These are phyloP conservation scores for Stichodactyla helianthus DNA, from an alignment of 64 coral and sea anemone species.

Conservation along the genomic window DNA sequence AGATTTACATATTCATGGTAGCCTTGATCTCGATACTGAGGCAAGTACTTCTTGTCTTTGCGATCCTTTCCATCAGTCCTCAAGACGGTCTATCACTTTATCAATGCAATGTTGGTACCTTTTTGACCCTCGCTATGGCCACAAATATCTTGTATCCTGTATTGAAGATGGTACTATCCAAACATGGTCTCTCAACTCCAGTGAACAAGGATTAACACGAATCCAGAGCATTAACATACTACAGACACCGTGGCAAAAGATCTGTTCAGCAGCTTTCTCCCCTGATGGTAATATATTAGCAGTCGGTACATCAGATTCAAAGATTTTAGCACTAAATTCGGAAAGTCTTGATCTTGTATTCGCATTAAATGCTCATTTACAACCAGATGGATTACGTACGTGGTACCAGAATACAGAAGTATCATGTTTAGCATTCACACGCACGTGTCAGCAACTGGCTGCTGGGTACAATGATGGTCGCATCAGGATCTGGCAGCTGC, in stretches of 20 bases:
- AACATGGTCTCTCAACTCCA: constrained; percentile 65
- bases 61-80: constrained; percentile 56
- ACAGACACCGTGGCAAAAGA: constrained; percentile 91
- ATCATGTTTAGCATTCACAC: constrained; percentile 84
- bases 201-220: constrained; percentile 69
- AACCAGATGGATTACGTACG: constrained; percentile 81
- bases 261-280: constrained; percentile 74
- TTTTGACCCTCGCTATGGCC: constrained; percentile 86
- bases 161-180: constrained; percentile 85
- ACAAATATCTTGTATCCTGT: constrained; percentile 86
- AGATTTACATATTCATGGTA: constrained; percentile 78
- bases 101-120: constrained; percentile 86
- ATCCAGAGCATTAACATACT: constrained; percentile 67
- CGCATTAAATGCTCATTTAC: constrained; percentile 75
- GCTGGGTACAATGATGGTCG: constrained; percentile 91
- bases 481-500: constrained; percentile 77
- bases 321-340: constrained; percentile 75
- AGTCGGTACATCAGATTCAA: constrained; percentile 86
- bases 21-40: constrained; percentile 59
- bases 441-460: constrained; percentile 86
- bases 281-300: constrained; percentile 81
- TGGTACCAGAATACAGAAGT: constrained; percentile 96
- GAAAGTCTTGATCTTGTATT: constrained; percentile 75
- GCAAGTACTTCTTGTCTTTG: constrained; percentile 58
- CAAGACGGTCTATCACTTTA: constrained; percentile 44